A percentile compares a stretch with the other conserved stretches of the same genome.
These are phyloP conservation scores for Heliconius hermathena DNA, from an alignment of 1,140 invertebrate genomes.

Conservation along the genomic window DNA sequence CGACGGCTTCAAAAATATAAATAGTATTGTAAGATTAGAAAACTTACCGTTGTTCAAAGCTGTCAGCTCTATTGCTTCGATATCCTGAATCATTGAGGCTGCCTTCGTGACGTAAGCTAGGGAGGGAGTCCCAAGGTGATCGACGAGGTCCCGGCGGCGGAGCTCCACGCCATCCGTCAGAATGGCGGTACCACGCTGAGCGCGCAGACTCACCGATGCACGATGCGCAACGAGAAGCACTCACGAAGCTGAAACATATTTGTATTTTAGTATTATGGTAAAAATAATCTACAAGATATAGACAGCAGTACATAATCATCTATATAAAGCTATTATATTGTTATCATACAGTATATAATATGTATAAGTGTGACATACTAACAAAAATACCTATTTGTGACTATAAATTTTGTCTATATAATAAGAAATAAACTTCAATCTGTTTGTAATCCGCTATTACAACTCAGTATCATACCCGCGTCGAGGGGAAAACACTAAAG, in stretches of 20 bases:
- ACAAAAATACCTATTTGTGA: background rate
- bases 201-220: constrained; percentile 92
- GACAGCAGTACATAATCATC: no score
- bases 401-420: background rate
- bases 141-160: constrained; percentile 84
- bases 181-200: constrained; percentile 93
- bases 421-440: background rate
- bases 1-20: background rate
- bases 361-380: no score
- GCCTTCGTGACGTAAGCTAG: constrained; percentile 90
- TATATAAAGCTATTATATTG: no score
- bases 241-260: constrained; percentile 76
- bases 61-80: constrained; percentile 91
- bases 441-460: background rate
- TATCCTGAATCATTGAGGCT: constrained; percentile 93
- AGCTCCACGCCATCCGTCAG: constrained; percentile 92
- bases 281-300: background rate
- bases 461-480: background rate
- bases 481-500: background rate
- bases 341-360: no score
- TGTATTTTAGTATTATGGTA: constrained; percentile 13
- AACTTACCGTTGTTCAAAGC: constrained; percentile 90
- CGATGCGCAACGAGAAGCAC: constrained; percentile 87
- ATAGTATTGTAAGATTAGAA: background rate
- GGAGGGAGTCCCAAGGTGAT: constrained; percentile 92